Evolutionary conservation across 2,113 vertebrate species (phyloP), one percentile per base, ranked within the genome.

Genomic region (Forbesichthys agassizii): DNA sequence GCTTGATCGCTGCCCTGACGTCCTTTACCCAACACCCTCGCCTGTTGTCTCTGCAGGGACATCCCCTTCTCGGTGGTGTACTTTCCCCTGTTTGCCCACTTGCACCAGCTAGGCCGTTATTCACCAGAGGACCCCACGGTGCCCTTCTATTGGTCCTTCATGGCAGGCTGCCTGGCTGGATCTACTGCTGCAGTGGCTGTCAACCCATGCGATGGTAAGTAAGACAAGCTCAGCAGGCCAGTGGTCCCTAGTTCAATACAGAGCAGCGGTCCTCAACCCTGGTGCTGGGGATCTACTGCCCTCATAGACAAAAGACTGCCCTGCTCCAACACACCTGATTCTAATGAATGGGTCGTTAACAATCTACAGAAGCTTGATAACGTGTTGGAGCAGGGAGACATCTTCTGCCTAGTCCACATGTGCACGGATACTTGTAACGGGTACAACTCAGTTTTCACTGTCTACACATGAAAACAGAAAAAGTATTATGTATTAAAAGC

Each of bases 41-140:
- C 51, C 56, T 66, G 1, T 63, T 70, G 1, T 33, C 16, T 68
- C 54, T 68, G 61, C 73, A 95, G 94, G 80, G 94, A 95, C 79
- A 92, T 95, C 58, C 94, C 94, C 0, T 95, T 95, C 78, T 95
- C 94, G 0, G 77, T 94, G 10, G 78, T 95, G 64, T 95, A 95
- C 79, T 95, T 95, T 48, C 94, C 94, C 7, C 85, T 95, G 54
- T 95, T 95, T 69, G 92, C 94, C 57, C 92, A 94, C 68, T 74
- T 95, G 54, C 91, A 95, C 82, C 87, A 90, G 63, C 86, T 95
- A 5, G 93, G 93, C 18, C 81, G 78, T 58, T 87, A 69, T 33
- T 89, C 88, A 0, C 42, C 86, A 5, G 90, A 87, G 36, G 79
- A 81, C 59, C 76, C 81, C 6, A 81, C 82, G 4, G 91, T 90